Percentiles rank a stretch among this genome's conserved stretches.
phyloP scores from a whole-genome alignment of 2,888 invertebrate genomes.

The Napeogenes inachia region DNA sequence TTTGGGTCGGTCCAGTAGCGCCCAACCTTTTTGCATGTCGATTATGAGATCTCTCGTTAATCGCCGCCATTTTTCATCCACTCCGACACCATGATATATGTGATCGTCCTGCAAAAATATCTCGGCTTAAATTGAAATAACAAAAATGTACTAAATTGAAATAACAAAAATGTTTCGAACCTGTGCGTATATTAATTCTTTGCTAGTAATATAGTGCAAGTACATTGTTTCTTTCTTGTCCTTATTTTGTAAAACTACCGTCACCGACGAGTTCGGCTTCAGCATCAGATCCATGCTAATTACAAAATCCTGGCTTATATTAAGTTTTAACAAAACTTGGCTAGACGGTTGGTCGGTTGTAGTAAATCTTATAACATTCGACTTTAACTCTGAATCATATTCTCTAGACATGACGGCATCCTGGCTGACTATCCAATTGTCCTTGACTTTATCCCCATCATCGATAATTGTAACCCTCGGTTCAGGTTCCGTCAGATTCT shows the following conservation, averaged over 20 bases:
- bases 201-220: constrained; percentile 89
- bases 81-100: constrained; percentile 91
- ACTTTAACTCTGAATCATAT: constrained; percentile 76
- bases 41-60: constrained; percentile 92
- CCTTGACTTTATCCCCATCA: constrained; percentile 82
- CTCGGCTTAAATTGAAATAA: neutral
- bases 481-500: constrained; percentile 91
- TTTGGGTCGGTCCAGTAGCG: constrained; percentile 81
- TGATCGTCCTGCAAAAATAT: constrained; percentile 79
- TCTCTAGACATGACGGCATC: constrained; percentile 81
- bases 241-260: constrained; percentile 84
- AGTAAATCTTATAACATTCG: constrained; percentile 83
- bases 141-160: neutral
- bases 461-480: constrained; percentile 84
- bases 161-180: constrained; percentile 58
- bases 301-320: constrained; percentile 81
- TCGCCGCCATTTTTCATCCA: constrained; percentile 82
- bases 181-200: constrained; percentile 83
- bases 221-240: constrained; percentile 87
- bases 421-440: constrained; percentile 85
- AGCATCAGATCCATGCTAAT: constrained; percentile 84
- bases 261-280: constrained; percentile 88
- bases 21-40: constrained; percentile 94
- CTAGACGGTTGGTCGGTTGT: constrained; percentile 83
- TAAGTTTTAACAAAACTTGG: constrained; percentile 80